A percentile compares a stretch with the other conserved stretches of the same genome.
Evolutionary conservation across 2,113 vertebrate species (phyloP).

Genomic region (Toxostoma redivivum): DNA sequence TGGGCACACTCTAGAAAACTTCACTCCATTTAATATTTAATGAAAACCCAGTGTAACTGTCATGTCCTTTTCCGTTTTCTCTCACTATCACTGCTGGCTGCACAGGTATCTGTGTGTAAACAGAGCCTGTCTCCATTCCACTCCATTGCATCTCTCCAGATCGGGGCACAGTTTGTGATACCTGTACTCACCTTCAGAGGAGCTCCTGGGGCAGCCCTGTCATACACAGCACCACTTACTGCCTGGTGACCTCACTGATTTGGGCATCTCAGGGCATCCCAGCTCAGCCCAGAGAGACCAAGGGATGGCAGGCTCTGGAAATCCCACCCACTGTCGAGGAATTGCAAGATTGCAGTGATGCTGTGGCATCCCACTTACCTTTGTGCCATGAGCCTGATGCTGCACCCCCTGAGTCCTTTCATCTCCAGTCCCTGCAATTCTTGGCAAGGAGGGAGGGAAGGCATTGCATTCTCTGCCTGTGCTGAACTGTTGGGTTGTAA

Average conservation of each 20-base stretch:
- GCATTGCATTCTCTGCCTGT: neutral
- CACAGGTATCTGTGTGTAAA: slow-evolving; percentile 45
- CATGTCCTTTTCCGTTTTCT: slow-evolving; percentile 51
- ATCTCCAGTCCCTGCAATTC: neutral
- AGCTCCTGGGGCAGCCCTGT: neutral
- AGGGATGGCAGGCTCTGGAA: neutral
- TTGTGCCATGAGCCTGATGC: neutral
- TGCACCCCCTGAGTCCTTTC: rapidly evolving
- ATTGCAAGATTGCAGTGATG: neutral
- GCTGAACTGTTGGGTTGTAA: neutral
- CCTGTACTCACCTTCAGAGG: neutral
- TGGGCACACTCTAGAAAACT: slow-evolving; percentile 4
- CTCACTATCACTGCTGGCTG: slow-evolving; percentile 23
- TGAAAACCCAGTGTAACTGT: slow-evolving; percentile 60
- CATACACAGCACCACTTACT: neutral
- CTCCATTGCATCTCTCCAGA: neutral
- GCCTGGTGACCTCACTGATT: rapidly evolving
- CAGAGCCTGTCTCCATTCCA: slow-evolving; percentile 41
- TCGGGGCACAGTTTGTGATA: neutral
- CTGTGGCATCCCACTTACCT: neutral
- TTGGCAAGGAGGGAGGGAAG: neutral
- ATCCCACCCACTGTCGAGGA: neutral
- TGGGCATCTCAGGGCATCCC: neutral
- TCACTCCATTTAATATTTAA: slow-evolving; percentile 60
- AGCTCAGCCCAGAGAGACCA: neutral